Evolutionary conservation across 2,888 invertebrate genomes (phyloP), one percentile per base, ranked within the genome.

Genomic region (Mechanitis messenoides): DNA sequence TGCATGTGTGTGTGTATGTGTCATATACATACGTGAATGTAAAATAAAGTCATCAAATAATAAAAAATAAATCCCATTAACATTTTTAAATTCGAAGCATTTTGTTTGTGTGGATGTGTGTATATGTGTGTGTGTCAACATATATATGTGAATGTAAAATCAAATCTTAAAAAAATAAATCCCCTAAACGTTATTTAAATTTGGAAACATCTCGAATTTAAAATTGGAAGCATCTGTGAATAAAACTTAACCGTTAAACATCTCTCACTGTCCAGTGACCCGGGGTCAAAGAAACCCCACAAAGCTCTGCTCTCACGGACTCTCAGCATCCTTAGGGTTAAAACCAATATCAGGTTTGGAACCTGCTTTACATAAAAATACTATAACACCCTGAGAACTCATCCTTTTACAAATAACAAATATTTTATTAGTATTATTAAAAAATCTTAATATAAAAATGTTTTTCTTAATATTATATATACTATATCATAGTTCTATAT

Each of bases 231-330:
- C 55, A 58, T 60, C 60, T 50, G 31, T 50, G 50, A 50, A 31
- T 50, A n/a, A 50, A 50, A 31, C 67, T 62, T 62, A 58, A 56
- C 63, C 60, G 60, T 63, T 55, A 63, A 63, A 65, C 60, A 65
- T 63, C 59, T 67, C 68, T 7, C 31, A 69, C 66, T 69, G 74
- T 71, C 72, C 73, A 68, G 65, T 80, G 82, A 83, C 80, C 83
- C 73, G 38, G 72, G 84, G 84, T 85, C 83, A 78, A 68, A 69
- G 65, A 71, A 72, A 79, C 84, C 82, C 76, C 69, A 68, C 71
- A 73, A 75, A 73, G 75, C 69, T 35, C n/a, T 65, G 73, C 81
- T 84, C 83, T 78, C 84, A 82, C 79, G 79, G 56, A 70, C 66
- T 64, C 71, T 67, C 81, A 83, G 81, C 77, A 76, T 81, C 76